phyloP scores from a whole-genome alignment of 2,888 invertebrate genomes.

The Andrena chrysosceles region DNA sequence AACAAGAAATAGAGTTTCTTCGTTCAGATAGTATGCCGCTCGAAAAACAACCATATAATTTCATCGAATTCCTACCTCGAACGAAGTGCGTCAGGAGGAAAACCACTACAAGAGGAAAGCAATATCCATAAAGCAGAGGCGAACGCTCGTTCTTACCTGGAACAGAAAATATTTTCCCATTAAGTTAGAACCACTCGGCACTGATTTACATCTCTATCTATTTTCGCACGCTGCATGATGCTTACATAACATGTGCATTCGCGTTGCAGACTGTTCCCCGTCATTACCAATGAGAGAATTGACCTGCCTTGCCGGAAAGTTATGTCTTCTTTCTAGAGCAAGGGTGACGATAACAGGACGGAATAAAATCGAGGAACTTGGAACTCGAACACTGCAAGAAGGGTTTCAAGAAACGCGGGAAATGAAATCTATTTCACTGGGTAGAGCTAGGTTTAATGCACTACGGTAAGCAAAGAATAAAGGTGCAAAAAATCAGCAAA shows the following conservation, averaged over 20 bases:
- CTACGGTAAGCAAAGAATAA: neutral
- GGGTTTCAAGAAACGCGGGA: too few relatives aligned
- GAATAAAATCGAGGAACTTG: too few relatives aligned
- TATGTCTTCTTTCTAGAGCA: too few relatives aligned
- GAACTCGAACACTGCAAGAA: too few relatives aligned
- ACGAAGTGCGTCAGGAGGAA: neutral
- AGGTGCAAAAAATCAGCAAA: constrained; percentile 11
- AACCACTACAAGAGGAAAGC: neutral
- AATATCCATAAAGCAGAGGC: neutral
- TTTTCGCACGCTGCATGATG: constrained; percentile 29
- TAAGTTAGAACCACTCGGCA: constrained; percentile 39
- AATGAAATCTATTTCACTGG: too few relatives aligned
- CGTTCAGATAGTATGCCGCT: neutral
- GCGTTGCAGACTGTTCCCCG: neutral
- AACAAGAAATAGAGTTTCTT: neutral
- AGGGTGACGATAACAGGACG: too few relatives aligned
- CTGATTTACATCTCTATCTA: constrained; percentile 49
- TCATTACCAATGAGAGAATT: neutral
- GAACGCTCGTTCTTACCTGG: constrained; percentile 51
- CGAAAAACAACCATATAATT: neutral
- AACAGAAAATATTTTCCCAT: constrained; percentile 66
- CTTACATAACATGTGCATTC: constrained; percentile 36
- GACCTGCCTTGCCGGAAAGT: neutral
- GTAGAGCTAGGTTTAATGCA: too few relatives aligned
- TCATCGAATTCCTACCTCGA: constrained; percentile 1